Percentiles rank a stretch among this genome's conserved stretches.
Conservation (phyloP, 2,113 vertebrate species). For the Rhinopomastus cyanomelas region DNA sequence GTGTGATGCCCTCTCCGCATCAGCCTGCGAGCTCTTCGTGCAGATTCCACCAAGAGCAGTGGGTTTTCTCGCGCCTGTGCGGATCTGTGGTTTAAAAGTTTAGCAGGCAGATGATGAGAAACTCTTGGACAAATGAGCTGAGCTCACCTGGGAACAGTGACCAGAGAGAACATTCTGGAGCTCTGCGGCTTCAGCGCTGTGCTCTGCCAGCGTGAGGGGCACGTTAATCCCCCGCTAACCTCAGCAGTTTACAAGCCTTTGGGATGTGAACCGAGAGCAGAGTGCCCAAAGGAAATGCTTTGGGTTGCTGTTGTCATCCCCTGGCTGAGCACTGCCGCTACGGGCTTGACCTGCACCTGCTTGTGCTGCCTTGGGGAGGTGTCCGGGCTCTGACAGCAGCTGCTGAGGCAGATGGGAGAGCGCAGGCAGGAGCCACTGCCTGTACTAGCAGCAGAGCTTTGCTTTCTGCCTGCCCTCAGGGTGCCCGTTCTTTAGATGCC, state of each 20-base stretch:
- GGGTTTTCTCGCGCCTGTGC: background rate
- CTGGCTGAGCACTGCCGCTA: fast-evolving
- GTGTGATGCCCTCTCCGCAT: background rate
- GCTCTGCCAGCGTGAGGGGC: background rate
- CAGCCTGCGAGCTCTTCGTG: background rate
- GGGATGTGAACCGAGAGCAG: background rate
- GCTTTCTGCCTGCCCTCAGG: background rate
- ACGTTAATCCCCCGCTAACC: background rate
- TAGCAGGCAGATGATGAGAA: background rate
- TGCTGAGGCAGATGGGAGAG: background rate
- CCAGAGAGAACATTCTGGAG: background rate
- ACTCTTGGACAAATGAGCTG: background rate
- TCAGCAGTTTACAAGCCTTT: background rate
- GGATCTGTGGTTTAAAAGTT: background rate
- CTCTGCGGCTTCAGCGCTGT: background rate
- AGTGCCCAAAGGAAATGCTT: background rate
- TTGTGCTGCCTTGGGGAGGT: background rate
- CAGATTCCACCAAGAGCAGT: background rate
- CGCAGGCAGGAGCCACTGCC: background rate
- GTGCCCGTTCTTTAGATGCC: background rate
- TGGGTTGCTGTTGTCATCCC: background rate
- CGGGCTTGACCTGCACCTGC: background rate
- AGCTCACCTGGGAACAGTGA: background rate
- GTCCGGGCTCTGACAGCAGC: background rate
- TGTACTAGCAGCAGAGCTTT: background rate